Conservation (phyloP, 2,113 vertebrate genomes). For the Pungitius pungitius region DNA sequence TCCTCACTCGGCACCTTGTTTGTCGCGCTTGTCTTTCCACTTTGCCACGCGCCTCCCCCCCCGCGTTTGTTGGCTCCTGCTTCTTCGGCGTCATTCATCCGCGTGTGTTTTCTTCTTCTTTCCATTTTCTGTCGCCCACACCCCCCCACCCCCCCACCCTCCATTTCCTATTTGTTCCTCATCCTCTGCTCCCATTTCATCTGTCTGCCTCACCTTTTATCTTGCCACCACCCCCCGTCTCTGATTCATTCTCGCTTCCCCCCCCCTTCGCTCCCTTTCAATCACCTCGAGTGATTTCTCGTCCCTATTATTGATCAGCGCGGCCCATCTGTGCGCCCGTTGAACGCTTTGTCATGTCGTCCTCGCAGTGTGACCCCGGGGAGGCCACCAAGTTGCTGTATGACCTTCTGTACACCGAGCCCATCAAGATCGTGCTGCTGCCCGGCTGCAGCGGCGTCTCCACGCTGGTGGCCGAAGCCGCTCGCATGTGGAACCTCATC, state of each 20-base stretch:
- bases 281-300: conserved; percentile 39
- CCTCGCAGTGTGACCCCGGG: conserved; percentile 89
- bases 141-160: conserved; percentile 6
- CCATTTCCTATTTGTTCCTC: conserved; percentile 31
- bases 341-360: conserved; percentile 28
- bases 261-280: background rate
- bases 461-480: conserved; percentile 92
- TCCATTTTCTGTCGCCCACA: conserved; percentile 21
- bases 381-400: conserved; percentile 94
- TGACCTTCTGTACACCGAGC: conserved; percentile 94
- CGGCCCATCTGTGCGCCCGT: conserved; percentile 21
- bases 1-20: conserved; percentile 22
- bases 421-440: conserved; percentile 96
- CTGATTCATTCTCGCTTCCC: background rate
- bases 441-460: conserved; percentile 94
- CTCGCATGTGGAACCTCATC: conserved; percentile 97
- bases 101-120: background rate
- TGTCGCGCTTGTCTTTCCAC: conserved; percentile 14
- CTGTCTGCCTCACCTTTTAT: conserved; percentile 29
- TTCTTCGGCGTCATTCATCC: conserved; percentile 35
- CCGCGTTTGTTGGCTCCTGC: conserved; percentile 1
- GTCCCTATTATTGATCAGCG: conserved; percentile 29
- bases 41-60: conserved; percentile 5
- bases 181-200: conserved; percentile 28
- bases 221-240: conserved; percentile 2